Evolutionary conservation across 2,888 invertebrate genomes (phyloP), one percentile per base, ranked within the genome.

Genomic region (Celastrina argiolus): DNA sequence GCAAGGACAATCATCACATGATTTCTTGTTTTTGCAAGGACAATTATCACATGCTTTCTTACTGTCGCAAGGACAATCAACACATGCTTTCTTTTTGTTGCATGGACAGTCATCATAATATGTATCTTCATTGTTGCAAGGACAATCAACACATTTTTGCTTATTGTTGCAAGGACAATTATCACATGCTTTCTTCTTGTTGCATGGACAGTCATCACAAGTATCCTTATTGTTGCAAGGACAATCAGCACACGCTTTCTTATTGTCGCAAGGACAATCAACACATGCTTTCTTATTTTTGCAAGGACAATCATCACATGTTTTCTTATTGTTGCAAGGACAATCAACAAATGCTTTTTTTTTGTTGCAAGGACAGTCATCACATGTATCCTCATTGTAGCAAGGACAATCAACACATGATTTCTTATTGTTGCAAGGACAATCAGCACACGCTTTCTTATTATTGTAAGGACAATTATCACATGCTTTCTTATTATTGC

Each of bases 321-420:
- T 28, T 28, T 28, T n/a, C n/a, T n/a, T n/a, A n/a, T 5, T 58
- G n/a, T 4, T 14, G 39, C 61, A 63, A 22, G 18, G 18, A 10
- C 61, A 63, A 22, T 78, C 73, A 1, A 68, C 70, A 61, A 76
- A 78, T 22, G 39, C n/a, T n/a, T n/a, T n/a, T n/a, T 28, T 28
- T 28, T 5, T 58, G n/a, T 4, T 14, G 39, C 61, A 63, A 22
- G 18, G 18, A 10, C 61, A 63, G 14, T 78, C 73, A 1, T 68
- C 70, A 61, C 76, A 78, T 22, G 39, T 8, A n/a, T n/a, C n/a
- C n/a, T n/a, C n/a, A n/a, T n/a, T n/a, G n/a, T n/a, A n/a, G n/a
- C n/a, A n/a, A n/a, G n/a, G n/a, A n/a, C n/a, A n/a, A n/a, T n/a
- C n/a, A n/a, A n/a, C n/a, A n/a, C n/a, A n/a, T n/a, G n/a, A n/a